These are phyloP conservation scores for Sphaeramia orbicularis DNA, from an alignment of 2,797 vertebrate genomes.

Conservation along the genomic window DNA sequence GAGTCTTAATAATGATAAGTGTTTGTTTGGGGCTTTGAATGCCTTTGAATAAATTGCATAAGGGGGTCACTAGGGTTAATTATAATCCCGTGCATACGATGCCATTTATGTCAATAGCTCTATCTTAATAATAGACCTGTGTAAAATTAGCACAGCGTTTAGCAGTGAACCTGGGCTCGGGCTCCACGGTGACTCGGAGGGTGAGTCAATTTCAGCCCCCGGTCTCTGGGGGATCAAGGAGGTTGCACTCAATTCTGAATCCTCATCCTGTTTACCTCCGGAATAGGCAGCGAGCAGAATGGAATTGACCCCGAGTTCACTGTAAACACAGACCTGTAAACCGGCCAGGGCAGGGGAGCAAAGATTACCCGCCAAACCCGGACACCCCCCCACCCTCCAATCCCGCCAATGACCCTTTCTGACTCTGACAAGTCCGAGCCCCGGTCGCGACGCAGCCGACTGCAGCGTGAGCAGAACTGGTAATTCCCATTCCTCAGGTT, in stretches of 20 bases:
- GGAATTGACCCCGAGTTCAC: conserved; percentile 41
- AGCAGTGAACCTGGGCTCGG: conserved; percentile 9
- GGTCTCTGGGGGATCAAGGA: conserved; percentile 2
- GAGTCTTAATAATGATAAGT: conserved; percentile 4
- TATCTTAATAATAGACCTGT: conserved; percentile 15
- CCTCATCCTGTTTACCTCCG: conserved; percentile 4
- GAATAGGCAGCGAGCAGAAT: conserved; percentile 31
- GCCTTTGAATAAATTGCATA: conserved; percentile 7
- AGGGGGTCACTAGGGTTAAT: conserved; percentile 43
- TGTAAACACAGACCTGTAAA: conserved; percentile 29
- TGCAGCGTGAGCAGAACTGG: conserved; percentile 5
- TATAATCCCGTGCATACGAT: conserved; percentile 28
- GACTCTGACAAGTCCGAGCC: conserved; percentile 12
- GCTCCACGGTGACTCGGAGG: not conserved
- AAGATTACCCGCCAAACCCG: conserved; percentile 13
- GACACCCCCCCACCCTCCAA: not conserved
- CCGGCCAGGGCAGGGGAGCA: not conserved
- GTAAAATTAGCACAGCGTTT: conserved; percentile 55
- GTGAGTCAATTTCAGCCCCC: conserved; percentile 6
- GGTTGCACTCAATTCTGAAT: conserved; percentile 26
- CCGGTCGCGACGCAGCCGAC: conserved; percentile 8
- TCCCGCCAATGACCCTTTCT: not conserved
- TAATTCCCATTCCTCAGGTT: conserved; percentile 27
- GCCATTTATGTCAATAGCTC: conserved; percentile 12
- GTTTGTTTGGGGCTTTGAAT: not conserved